Evolutionary conservation across 2,888 invertebrate species (phyloP).

Genomic region (Macrophya annulata): DNA sequence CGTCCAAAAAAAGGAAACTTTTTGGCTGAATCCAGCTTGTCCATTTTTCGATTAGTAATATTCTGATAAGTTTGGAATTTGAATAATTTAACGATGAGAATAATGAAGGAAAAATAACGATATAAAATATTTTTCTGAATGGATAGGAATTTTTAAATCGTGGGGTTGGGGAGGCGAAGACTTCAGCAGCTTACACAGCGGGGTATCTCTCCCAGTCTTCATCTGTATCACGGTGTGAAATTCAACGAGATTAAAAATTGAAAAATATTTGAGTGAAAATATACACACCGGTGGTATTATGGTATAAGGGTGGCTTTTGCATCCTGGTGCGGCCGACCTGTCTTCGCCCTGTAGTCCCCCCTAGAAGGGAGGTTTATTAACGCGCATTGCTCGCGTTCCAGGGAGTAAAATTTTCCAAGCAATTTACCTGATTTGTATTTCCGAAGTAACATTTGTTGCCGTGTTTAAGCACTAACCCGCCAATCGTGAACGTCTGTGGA

Average conservation of each 20-base stretch:
- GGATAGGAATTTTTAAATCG: not conserved
- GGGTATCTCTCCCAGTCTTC: not conserved
- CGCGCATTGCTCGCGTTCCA: constrained; percentile 64
- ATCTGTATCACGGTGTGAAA: constrained; percentile 65
- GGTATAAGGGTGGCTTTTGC: constrained; percentile 15
- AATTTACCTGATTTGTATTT: constrained; percentile 72
- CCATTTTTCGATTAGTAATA: not conserved
- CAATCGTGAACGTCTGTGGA: not conserved
- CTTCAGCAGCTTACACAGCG: not conserved
- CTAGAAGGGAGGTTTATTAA: constrained; percentile 68
- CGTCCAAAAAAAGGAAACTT: too few species aligned
- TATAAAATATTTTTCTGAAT: not conserved
- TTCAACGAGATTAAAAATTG: constrained; percentile 75
- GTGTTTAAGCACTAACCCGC: not conserved
- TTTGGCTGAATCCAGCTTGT: too few species aligned
- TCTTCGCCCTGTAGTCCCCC: constrained; percentile 34
- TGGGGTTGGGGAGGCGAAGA: not conserved
- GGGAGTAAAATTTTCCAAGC: constrained; percentile 69
- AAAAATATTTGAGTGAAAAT: constrained; percentile 67
- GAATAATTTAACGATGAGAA: not conserved
- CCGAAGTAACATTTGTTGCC: constrained; percentile 42
- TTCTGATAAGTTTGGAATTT: not conserved
- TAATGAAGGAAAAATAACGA: not conserved
- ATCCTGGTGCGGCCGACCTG: constrained; percentile 24
- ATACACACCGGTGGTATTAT: constrained; percentile 34